Evolutionary conservation across 2,113 vertebrate species (phyloP), one percentile per base, ranked within the genome.

Genomic region (Coptodon rendalli): DNA sequence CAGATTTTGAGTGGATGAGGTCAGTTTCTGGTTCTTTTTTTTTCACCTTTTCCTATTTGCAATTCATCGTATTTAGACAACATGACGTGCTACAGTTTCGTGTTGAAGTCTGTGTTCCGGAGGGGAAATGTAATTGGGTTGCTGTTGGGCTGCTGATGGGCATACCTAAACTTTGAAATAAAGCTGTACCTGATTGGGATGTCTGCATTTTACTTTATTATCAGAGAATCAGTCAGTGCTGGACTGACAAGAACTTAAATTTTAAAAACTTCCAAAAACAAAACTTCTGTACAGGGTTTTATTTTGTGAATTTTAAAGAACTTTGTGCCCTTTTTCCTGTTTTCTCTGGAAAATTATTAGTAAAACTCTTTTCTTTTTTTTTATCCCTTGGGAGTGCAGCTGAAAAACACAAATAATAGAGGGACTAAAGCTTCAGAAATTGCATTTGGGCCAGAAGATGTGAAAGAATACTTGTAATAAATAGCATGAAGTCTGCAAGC

Each of bases 111-210:
- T 83, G 83, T 76, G 50, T 22, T 87, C 80, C 61, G 73, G 27
- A 87, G 84, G 71, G 57, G 80, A 84, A 53, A 29, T 34, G 17
- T 52, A 17, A 61, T 48, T 40, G 63, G 31, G 56, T 87, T 36
- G 57, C 36, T 38, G 17, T 53, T 80, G 52, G 61, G 31, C 80
- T 86, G 53, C 40, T 82, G 48, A 11, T 40, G 54, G 52, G 83
- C 54, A 90, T 86, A 86, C 38, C 84, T 50, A 17, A 71, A 82
- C 40, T 91, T 89, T 92, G 90, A 93, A 95, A 94, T 95, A 95
- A 95, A 95, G 89, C 84, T 93, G 90, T 92, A 89, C 82, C 83
- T 88, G 87, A 86, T 71, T 13, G 9, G 40, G 38, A 90, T 24
- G 4, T 82, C 6, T 22, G 43, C 71, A 34, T 66, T 54, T 89